Evolutionary conservation across 2,113 vertebrate genomes (phyloP).

Genomic region (Pungitius pungitius): DNA sequence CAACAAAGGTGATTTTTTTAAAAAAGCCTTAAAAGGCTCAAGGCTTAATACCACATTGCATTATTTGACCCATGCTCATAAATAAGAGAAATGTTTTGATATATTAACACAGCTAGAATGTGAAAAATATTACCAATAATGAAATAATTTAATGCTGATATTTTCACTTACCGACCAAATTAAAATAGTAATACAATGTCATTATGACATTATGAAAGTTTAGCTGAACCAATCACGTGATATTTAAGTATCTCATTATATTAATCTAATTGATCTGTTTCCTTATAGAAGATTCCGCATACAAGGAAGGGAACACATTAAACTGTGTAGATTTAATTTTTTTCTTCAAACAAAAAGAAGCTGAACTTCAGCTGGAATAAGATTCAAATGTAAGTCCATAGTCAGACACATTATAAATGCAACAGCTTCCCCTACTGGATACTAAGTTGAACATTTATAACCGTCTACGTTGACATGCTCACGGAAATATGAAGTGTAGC

Average conservation of each 20-base stretch:
- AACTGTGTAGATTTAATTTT: neutral
- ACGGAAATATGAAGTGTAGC: neutral
- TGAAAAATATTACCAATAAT: neutral
- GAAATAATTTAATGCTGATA: constrained; percentile 2
- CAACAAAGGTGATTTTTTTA: constrained; percentile 12
- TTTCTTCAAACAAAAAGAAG: neutral
- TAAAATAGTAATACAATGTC: neutral
- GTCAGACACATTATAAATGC: constrained; percentile 18
- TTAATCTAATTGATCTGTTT: neutral
- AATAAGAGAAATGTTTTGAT: neutral
- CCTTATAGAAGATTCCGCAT: neutral
- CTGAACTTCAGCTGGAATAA: neutral
- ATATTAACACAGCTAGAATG: constrained; percentile 16
- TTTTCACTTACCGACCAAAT: neutral
- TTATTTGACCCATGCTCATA: neutral
- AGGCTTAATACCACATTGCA: constrained; percentile 10
- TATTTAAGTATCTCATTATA: neutral
- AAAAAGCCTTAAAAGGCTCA: constrained; percentile 20
- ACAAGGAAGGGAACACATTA: neutral
- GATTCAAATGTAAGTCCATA: neutral
- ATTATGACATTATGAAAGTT: constrained; percentile 12
- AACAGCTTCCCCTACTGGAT: constrained; percentile 67
- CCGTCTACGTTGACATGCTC: neutral
- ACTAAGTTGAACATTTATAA: neutral
- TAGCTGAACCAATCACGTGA: neutral